phyloP scores from a whole-genome alignment of 2,888 invertebrate genomes.

The Scaptomyza polygonia region DNA sequence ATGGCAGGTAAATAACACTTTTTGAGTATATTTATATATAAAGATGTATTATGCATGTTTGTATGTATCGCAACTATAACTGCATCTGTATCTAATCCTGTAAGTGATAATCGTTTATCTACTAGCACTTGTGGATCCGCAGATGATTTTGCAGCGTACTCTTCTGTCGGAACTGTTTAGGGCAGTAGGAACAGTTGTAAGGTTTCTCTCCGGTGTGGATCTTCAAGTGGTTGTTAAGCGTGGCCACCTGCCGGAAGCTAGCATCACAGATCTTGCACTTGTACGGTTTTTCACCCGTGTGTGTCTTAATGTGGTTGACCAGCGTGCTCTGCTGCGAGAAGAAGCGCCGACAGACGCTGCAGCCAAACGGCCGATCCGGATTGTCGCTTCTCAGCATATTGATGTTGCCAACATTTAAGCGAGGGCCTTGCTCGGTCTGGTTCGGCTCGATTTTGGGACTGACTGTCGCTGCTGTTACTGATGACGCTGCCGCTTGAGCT shows the following conservation, averaged over 20 bases:
- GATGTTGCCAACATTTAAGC: constrained; percentile 24
- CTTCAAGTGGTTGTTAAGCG: constrained; percentile 34
- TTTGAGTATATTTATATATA: constrained; percentile 7
- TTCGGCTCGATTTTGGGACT: constrained; percentile 26
- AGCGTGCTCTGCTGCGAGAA: constrained; percentile 33
- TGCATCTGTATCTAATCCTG: constrained; percentile 15
- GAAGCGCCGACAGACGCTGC: constrained; percentile 32
- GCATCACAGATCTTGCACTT: constrained; percentile 40
- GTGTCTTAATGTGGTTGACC: constrained; percentile 31
- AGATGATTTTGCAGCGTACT: constrained; percentile 32
- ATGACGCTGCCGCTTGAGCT: constrained; percentile 26
- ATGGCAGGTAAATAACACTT: constrained; percentile 22
- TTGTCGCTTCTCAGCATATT: constrained; percentile 35
- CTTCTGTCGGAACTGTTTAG: constrained; percentile 30
- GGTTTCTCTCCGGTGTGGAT: constrained; percentile 33
- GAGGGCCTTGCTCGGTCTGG: constrained; percentile 23
- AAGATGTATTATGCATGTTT: constrained; percentile 12
- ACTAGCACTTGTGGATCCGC: constrained; percentile 25
- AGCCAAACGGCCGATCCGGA: constrained; percentile 32
- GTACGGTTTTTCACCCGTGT: constrained; percentile 34
- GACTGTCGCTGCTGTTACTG: constrained; percentile 6
- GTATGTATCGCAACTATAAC: constrained; percentile 3
- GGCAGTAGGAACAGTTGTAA: constrained; percentile 37
- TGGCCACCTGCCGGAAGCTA: constrained; percentile 34
- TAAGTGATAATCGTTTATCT: neutral